These are phyloP conservation scores for Enteromius trimaculatus DNA, from an alignment of 2,797 vertebrate genomes.

Conservation along the genomic window DNA sequence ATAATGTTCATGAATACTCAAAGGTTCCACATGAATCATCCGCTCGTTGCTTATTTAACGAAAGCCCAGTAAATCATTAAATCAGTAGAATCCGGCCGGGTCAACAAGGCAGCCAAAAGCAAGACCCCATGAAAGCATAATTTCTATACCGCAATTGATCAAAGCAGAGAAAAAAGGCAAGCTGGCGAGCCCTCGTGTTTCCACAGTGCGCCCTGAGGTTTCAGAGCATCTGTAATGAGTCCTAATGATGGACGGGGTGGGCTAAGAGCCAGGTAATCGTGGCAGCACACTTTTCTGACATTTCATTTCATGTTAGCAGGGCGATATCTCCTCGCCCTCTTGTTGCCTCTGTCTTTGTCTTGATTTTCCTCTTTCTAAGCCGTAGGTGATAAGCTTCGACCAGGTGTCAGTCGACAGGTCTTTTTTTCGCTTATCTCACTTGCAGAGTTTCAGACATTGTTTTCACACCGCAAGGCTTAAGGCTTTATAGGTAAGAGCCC, in stretches of 20 bases:
- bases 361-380: constrained; percentile 35
- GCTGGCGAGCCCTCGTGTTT: constrained; percentile 13
- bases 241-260: constrained; percentile 62
- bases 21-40: constrained; percentile 10
- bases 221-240: constrained; percentile 25
- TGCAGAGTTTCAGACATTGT: constrained; percentile 23
- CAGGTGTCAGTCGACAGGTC: constrained; percentile 55
- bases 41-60: constrained; percentile 14
- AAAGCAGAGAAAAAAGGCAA: constrained; percentile 36
- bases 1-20: constrained; percentile 11
- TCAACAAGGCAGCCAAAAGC: constrained; percentile 17
- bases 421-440: constrained; percentile 41
- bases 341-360: constrained; percentile 26
- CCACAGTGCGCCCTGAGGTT: neutral
- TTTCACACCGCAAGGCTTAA: constrained; percentile 2
- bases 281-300: constrained; percentile 39
- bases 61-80: constrained; percentile 32
- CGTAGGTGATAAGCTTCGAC: constrained; percentile 42
- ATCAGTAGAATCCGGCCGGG: constrained; percentile 6
- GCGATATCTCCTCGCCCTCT: constrained; percentile 6
- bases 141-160: constrained; percentile 38
- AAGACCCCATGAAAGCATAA: constrained; percentile 1
- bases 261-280: constrained; percentile 37
- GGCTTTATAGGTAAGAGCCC: neutral
- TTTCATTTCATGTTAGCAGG: constrained; percentile 47